phyloP scores from a whole-genome alignment of 1,140 invertebrate species.

The Tetramorium parvispinum region DNA sequence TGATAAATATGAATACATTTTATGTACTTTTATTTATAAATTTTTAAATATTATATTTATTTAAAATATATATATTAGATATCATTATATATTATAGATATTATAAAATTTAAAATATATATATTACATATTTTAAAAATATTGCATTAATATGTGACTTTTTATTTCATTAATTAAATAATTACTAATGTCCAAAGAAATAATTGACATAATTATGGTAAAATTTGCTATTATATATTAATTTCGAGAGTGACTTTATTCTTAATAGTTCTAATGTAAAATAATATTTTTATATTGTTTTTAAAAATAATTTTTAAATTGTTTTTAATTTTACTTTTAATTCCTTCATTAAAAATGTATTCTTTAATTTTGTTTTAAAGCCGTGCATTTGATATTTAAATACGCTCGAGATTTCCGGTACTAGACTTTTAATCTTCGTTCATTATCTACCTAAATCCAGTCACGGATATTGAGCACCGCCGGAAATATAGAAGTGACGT shows the following conservation, averaged over 20 bases:
- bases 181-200: not conserved
- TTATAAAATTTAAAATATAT: not conserved
- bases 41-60: not conserved
- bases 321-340: not conserved
- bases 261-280: not conserved
- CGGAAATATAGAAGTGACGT: constrained; percentile 72
- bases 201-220: not conserved
- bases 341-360: not conserved
- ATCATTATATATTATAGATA: too few species aligned
- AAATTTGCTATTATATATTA: not conserved
- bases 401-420: not conserved
- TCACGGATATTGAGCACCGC: constrained; percentile 71
- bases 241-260: not conserved
- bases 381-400: not conserved
- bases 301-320: too few species aligned
- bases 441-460: constrained; percentile 52
- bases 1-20: not conserved
- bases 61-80: not conserved
- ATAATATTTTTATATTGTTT: not conserved
- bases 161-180: not conserved
- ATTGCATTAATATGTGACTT: not conserved
- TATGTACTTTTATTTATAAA: not conserved
- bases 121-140: too few species aligned
- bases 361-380: not conserved
- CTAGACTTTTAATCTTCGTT: constrained; percentile 40